Evolutionary conservation across 2,113 vertebrate species (phyloP), one percentile per base, ranked within the genome.

Genomic region (Pavo muticus): DNA sequence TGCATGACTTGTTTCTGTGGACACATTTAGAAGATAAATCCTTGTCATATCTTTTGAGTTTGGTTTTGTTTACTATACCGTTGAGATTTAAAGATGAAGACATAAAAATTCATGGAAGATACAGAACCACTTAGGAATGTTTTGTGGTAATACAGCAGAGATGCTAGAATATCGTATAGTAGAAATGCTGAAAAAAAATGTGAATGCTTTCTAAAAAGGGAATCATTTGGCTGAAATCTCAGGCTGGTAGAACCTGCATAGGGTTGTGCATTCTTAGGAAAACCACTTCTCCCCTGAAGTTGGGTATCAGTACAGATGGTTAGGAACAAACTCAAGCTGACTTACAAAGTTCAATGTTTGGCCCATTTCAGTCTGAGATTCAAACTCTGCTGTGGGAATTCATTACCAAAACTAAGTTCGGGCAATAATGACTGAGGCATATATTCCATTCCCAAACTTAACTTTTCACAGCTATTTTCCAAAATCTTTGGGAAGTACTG

Each of bases 21-120:
- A 97, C 78, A 91, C 95, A 21, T 97, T 98, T 88, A 96, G 97
- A 97, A 98, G 95, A 95, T 97, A 97, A 92, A 97, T 73, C 8
- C 9, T 70, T 69, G 21, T 68, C 24, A 24, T 23, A 25, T 20
- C 15, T 61, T 37, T 76, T 81, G 13, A 9, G 4, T 89, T 80
- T 93, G 27, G 37, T 5, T 75, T 21, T 0, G 1, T 88, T 90
- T 77, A 67, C 29, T 86, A 8, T 9, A 39, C 13, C 42, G 19
- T 4, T 64, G 24, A 50, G 16, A 56, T 77, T 85, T 68, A 56
- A 94, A 64, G 39, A 68, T 64, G 11, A 70, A 67, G 16, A 14
- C 5, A 8, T 30, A 29, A 83, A 45, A 76, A 77, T 11, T 54
- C 14, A 71, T 54, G 19, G 60, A 71, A 90, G 40, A 32, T 64